Evolutionary conservation across 2,113 vertebrate species (phyloP).

Genomic region (Gnathonemus echidnorhynchus): DNA sequence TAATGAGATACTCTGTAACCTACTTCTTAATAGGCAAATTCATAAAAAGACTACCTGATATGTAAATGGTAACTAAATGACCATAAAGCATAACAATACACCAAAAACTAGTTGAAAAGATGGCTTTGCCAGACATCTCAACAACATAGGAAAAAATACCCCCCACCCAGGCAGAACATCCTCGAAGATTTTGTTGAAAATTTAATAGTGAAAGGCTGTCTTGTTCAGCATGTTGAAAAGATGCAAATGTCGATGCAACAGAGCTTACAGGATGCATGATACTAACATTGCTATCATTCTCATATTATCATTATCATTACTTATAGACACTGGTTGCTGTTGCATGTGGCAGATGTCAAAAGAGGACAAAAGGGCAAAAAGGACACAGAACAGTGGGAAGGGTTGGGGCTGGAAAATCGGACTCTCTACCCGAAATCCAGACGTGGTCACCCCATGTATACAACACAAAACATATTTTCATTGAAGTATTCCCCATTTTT

Average conservation of each 20-base stretch:
- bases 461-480: neutral
- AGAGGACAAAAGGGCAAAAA: neutral
- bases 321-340: neutral
- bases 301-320: neutral
- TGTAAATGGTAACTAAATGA: neutral
- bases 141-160: neutral
- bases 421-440: neutral
- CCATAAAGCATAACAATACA: too few species aligned
- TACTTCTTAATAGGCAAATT: too few species aligned
- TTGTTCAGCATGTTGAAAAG: neutral
- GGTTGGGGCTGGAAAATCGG: neutral
- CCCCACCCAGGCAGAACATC: neutral
- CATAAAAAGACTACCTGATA: too few species aligned
- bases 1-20: too few species aligned
- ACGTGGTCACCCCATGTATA: neutral
- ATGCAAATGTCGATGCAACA: neutral
- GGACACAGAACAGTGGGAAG: neutral
- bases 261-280: neutral
- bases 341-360: neutral
- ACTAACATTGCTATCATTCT: neutral
- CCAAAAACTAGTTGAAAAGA: neutral
- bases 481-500: too few species aligned
- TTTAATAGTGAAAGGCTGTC: neutral
- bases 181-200: neutral
- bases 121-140: neutral